Evolutionary conservation across 2,113 vertebrate species (phyloP).

Genomic region (Perca flavescens): DNA sequence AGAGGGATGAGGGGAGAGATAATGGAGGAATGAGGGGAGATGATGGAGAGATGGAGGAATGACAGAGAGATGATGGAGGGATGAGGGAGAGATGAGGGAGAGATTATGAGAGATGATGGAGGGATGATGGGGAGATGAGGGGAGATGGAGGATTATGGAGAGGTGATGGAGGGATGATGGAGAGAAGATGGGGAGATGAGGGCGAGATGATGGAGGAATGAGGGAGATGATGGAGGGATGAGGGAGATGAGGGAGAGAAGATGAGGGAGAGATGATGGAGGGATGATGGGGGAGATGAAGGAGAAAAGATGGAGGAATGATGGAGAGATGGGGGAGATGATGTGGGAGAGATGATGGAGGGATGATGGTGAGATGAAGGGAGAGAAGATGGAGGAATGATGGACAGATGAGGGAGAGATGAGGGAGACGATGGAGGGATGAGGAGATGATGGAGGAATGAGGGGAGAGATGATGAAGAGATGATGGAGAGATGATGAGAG

Average conservation of each 20-base stretch:
- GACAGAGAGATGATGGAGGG: background rate
- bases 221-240: background rate
- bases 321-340: background rate
- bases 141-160: background rate
- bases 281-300: background rate
- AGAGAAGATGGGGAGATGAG: background rate
- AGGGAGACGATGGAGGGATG: background rate
- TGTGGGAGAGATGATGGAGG: slow-evolving; percentile 15
- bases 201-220: no score
- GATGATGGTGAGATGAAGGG: background rate
- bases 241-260: background rate
- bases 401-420: no score
- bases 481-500: background rate
- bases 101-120: background rate
- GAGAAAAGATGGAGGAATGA: no score
- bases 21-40: background rate
- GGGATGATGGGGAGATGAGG: background rate
- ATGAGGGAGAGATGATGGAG: background rate
- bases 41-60: background rate
- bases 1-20: background rate
- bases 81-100: background rate
- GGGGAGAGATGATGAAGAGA: background rate
- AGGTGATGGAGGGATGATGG: background rate
- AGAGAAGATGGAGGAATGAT: background rate
- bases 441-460: background rate